Evolutionary conservation across 2,113 vertebrate species (phyloP), one percentile per base, ranked within the genome.

Genomic region (Mastomys natalensis): DNA sequence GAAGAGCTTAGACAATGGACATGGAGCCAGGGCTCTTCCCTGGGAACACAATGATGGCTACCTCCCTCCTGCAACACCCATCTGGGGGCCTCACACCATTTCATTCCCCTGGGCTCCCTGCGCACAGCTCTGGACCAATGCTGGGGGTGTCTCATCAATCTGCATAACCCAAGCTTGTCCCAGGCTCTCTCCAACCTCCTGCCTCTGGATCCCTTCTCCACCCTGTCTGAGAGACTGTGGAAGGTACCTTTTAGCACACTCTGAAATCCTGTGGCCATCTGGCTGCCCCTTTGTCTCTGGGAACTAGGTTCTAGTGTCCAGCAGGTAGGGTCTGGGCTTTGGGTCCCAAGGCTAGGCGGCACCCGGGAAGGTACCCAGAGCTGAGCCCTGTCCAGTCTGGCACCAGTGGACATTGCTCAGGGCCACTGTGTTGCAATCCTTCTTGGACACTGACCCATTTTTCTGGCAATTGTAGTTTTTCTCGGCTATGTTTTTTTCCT

Each of bases 391-490:
- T 26, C 1, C 82, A 51, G 64, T 76, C 87, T 51, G 95, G 96
- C 93, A 66, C 24, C 2, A 2, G 77, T 7, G 0, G 4, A 8
- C 40, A n/a, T 10, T 81, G 81, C 89, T 81, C 43, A 4, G 95
- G 92, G 94, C 55, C 1, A 17, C 1, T 64, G 78, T 98, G 95
- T 94, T 85, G 72, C 80, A 92, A 96, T 97, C 53, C 89, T 76
- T 95, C 90, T 96, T 98, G 97, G 96, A 93, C 26, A 55, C 34
- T 0, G 13, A 94, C 72, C 64, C 92, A 5, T 86, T 97, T 97
- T 78, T 93, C 95, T 97, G 95, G 94, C 97, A 97, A 95, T 97
- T 85, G 72, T 12, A 72, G 40, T 64, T 89, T 97, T 97, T 95
- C 94, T 97, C 19, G 68, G 97, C 95, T 97, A 45, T 15, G 87